A percentile compares a stretch with the other conserved stretches of the same genome.
These are phyloP conservation scores for Lophius americanus DNA, from an alignment of 2,797 vertebrate genomes.

Conservation along the genomic window DNA sequence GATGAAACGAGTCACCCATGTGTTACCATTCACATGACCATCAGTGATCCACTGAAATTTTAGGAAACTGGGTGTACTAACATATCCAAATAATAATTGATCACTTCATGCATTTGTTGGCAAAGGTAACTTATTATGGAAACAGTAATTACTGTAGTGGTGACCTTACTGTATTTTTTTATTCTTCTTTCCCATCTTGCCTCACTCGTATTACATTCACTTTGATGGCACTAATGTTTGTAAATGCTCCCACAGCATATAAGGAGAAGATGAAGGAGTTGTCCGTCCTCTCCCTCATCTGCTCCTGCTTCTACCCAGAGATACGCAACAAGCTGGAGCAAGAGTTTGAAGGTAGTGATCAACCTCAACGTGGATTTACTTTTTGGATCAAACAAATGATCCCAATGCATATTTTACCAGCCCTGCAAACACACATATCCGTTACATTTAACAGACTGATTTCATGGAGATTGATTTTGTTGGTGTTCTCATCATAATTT, in stretches of 20 bases:
- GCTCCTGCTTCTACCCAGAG: slow-evolving; percentile 98
- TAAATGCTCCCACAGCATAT: slow-evolving; percentile 87
- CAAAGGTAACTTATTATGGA: too few relatives aligned
- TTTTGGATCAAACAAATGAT: not conserved
- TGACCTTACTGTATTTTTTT: slow-evolving; percentile 14
- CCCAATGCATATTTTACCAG: slow-evolving; percentile 9
- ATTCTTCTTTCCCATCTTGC: not conserved
- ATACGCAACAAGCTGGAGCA: slow-evolving; percentile 90
- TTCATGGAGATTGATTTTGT: slow-evolving; percentile 22
- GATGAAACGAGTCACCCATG: not conserved
- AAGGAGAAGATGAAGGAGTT: slow-evolving; percentile 99
- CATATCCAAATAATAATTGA: slow-evolving; percentile 3
- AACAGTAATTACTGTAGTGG: too few relatives aligned
- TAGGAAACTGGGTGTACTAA: slow-evolving; percentile 15
- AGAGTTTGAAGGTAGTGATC: slow-evolving; percentile 90
- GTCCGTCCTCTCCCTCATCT: slow-evolving; percentile 95
- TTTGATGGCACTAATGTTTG: slow-evolving; percentile 14
- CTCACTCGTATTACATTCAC: not conserved
- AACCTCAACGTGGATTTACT: slow-evolving; percentile 20
- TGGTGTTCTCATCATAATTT: slow-evolving; percentile 10
- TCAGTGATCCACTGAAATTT: slow-evolving; percentile 42
- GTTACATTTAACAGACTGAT: slow-evolving; percentile 9
- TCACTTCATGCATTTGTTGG: too few relatives aligned
- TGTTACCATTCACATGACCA: too few relatives aligned
- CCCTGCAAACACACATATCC: slow-evolving; percentile 3